Percentiles rank a stretch among this genome's conserved stretches.
Conservation (phyloP, 2,888 invertebrate genomes). For the Rotaria socialis region DNA sequence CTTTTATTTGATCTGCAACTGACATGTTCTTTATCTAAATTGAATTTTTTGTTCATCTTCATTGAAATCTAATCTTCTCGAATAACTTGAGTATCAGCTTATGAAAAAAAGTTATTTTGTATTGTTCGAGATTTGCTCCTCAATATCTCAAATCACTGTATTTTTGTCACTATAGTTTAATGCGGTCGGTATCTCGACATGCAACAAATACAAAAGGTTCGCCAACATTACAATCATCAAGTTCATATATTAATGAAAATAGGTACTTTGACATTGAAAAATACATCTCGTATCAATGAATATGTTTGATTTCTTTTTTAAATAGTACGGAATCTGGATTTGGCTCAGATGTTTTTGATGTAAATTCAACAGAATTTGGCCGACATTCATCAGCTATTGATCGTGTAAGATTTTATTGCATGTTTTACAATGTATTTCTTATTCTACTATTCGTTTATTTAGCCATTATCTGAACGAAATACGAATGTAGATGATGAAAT, state of each 20-base stretch:
- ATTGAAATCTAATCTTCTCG: too few relatives aligned
- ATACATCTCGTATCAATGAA: not conserved
- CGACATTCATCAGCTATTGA: not conserved
- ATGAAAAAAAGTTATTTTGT: too few relatives aligned
- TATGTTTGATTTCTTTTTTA: not conserved
- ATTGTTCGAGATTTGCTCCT: too few relatives aligned
- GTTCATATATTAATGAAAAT: slow-evolving; percentile 19
- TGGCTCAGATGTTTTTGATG: not conserved
- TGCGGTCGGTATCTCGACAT: not conserved
- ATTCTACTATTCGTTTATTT: not conserved
- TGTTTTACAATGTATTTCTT: not conserved
- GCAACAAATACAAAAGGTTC: not conserved
- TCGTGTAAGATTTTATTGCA: not conserved
- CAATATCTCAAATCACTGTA: too few relatives aligned
- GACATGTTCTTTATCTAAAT: too few relatives aligned
- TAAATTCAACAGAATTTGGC: not conserved
- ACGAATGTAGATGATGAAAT: not conserved
- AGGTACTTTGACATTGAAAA: not conserved
- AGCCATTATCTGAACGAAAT: not conserved
- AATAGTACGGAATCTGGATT: slow-evolving; percentile 9
- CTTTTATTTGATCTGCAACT: too few relatives aligned
- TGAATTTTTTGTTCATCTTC: too few relatives aligned
- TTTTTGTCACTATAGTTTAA: not conserved
- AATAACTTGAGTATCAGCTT: too few relatives aligned
- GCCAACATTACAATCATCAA: not conserved